These are phyloP conservation scores for Harpagus bidentatus DNA, from an alignment of 2,113 vertebrate genomes.

Conservation along the genomic window DNA sequence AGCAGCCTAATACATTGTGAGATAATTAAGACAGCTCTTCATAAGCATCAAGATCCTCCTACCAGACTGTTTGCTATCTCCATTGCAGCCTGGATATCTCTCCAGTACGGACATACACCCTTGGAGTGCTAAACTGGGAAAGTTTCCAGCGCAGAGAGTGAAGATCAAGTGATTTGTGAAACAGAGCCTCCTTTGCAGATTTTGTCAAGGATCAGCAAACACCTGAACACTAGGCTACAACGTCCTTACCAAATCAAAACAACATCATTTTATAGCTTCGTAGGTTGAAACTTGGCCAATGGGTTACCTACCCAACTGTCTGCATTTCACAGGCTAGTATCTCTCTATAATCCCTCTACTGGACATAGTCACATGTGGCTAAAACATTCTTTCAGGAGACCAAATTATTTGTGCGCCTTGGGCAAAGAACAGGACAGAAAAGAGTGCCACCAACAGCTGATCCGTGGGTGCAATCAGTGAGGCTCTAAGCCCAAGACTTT, in stretches of 20 bases:
- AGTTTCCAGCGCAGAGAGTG: neutral
- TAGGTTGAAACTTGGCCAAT: neutral
- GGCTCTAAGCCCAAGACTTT: neutral
- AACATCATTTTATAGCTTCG: neutral
- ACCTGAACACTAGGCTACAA: neutral
- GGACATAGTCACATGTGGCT: neutral
- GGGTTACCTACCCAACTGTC: neutral
- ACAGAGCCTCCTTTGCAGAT: neutral
- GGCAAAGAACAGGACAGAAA: neutral
- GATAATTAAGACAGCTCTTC: neutral
- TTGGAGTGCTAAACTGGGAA: neutral
- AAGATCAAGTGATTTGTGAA: neutral
- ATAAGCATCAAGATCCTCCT: neutral
- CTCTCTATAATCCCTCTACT: neutral
- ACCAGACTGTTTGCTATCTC: neutral
- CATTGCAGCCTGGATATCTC: neutral
- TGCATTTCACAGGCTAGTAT: neutral
- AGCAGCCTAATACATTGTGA: neutral
- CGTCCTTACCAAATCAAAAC: neutral
- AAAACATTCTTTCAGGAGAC: neutral
- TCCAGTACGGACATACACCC: neutral
- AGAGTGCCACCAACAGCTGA: neutral
- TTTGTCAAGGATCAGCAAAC: neutral
- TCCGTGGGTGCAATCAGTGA: no score
- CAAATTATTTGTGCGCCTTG: rapidly evolving